phyloP scores from a whole-genome alignment of 2,797 vertebrate species.

The Girardinus metallicus region DNA sequence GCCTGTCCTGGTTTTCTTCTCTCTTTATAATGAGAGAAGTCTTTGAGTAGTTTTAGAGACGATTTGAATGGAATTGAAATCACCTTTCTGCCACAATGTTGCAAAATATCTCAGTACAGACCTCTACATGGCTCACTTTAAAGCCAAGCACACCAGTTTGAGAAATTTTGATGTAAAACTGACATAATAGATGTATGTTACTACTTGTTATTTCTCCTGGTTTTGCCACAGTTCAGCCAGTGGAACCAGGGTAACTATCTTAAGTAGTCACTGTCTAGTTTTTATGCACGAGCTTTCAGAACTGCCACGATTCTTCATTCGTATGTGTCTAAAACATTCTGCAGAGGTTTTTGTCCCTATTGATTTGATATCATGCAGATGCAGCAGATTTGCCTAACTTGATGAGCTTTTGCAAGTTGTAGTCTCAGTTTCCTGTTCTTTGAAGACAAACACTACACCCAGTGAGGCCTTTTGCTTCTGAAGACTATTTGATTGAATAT shows the following conservation, averaged over 20 bases:
- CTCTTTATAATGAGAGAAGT: background rate
- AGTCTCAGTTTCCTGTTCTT: background rate
- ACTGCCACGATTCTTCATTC: background rate
- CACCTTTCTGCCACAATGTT: constrained; percentile 18
- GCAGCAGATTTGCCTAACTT: background rate
- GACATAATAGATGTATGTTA: constrained; percentile 8
- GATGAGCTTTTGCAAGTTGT: background rate
- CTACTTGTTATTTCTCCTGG: constrained; percentile 13
- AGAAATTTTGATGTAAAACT: constrained; percentile 12
- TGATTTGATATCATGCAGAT: background rate
- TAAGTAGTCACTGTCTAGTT: background rate
- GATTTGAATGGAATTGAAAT: constrained; percentile 7
- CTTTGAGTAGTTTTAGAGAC: background rate
- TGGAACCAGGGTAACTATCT: too few relatives aligned
- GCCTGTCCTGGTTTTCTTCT: constrained; percentile 1
- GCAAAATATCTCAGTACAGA: constrained; percentile 21
- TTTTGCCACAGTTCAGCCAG: background rate
- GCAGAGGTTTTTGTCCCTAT: background rate
- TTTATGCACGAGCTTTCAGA: background rate
- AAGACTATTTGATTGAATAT: background rate
- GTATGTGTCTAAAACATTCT: background rate
- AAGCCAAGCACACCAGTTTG: constrained; percentile 11
- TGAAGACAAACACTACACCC: background rate
- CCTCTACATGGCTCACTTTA: constrained; percentile 17
- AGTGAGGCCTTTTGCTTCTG: background rate